Base-by-base conservation (phyloP, 2,797 vertebrate species). In the Argentina silus region DNA sequence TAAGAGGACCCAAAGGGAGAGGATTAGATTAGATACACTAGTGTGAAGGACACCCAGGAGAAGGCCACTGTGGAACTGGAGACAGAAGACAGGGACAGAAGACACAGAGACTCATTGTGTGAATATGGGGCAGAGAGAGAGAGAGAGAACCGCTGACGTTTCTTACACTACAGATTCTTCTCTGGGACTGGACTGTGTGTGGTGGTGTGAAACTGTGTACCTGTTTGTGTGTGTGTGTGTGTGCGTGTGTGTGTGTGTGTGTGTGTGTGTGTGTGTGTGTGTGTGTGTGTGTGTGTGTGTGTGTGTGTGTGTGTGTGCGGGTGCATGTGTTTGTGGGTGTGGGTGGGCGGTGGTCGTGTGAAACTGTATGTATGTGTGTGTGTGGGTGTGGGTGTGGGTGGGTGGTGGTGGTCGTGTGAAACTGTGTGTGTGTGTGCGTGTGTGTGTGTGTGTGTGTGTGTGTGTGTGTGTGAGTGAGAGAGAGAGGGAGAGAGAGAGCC, bases 141-240 rank as follows among this genome's bases (percentile, higher is more conserved):
- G 47, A 12, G 17, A 12, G 17, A 8, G 8, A 10, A 12, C 44
- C 72, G 48, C 48, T 7, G 67, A 74, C 47, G 71, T 66, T 27
- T 62, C 76, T 75, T 76, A 83, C 77, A 74, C 74, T 74, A 78
- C 81, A 78, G 73, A 78, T 75, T 78, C 47, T 55, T 75, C 65
- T 61, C 27, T 36, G 27, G 50, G 0, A 11, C 50, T 9, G 50
- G 50, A 19, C 21, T 63, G 60, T 63, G 60, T 60, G 59, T 69
- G 23, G 53, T 42, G 1, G 45, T 59, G 17, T 45, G 68, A 12
- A 14, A 0, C 50, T 23, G 11, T 60, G 36, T 71, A 45, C 61
- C 43, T 68, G 61, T 69, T 44, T 68, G 67, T 56, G 51, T 51
- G 27, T 66, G 19, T 70, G 59, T 11, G 23, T 69, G 48, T 6